Conservation (phyloP, 2,888 invertebrate species). For the Megalurothrips usitatus region DNA sequence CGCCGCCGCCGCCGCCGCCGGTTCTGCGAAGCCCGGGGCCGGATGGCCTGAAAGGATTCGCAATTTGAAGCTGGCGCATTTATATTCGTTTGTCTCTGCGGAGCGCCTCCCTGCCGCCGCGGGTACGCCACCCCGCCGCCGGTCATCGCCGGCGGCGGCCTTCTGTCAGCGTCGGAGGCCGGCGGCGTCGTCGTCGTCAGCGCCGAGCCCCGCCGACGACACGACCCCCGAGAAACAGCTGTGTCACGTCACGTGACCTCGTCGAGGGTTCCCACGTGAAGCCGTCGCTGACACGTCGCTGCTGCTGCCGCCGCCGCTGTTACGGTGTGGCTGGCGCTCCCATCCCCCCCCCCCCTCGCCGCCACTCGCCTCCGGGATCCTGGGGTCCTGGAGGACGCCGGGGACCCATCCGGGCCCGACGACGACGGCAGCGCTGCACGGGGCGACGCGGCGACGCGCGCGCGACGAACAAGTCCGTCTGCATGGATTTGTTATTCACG, state of each 20-base stretch:
- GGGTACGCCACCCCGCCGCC: too few species aligned
- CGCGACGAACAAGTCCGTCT: neutral
- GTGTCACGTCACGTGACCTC: neutral
- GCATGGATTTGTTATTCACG: slow-evolving; percentile 22
- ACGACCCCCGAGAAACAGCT: neutral
- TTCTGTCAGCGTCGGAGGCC: neutral
- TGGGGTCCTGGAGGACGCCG: too few species aligned
- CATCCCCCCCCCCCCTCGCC: neutral
- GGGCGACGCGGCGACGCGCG: neutral
- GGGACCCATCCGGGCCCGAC: too few species aligned
- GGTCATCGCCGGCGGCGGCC: too few species aligned
- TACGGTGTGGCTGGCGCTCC: neutral
- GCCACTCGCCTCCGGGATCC: neutral
- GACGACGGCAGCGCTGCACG: too few species aligned
- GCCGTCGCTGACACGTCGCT: neutral
- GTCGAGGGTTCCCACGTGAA: neutral
- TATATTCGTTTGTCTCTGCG: too few species aligned
- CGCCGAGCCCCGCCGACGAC: too few species aligned
- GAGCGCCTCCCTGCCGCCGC: too few species aligned
- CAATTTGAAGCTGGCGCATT: too few species aligned
- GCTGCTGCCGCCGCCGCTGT: neutral
- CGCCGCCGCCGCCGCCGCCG: too few species aligned
- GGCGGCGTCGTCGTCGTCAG: neutral
- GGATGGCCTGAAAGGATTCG: too few species aligned
- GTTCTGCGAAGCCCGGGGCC: too few species aligned